Evolutionary conservation across 2,888 invertebrate genomes (phyloP).

Genomic region (Lysandra coridon): DNA sequence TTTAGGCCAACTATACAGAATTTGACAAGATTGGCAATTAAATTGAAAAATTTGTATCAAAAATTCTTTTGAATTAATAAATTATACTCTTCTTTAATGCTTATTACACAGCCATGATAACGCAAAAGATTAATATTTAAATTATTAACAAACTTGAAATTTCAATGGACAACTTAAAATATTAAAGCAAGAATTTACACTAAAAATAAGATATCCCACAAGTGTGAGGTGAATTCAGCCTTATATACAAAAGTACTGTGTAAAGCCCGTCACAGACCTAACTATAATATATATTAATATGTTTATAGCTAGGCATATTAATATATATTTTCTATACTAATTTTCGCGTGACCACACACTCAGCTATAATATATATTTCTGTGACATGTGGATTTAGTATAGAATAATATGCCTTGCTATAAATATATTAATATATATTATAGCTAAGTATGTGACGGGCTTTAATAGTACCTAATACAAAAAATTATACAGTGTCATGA

Average conservation of each 20-base stretch:
- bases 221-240: conserved; percentile 52
- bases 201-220: conserved; percentile 47
- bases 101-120: conserved; percentile 41
- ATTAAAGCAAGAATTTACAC: conserved; percentile 54
- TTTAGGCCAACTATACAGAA: neutral
- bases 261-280: neutral
- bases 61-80: neutral
- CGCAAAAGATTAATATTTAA: conserved; percentile 35
- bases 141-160: conserved; percentile 35
- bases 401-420: no score
- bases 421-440: no score
- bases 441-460: no score
- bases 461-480: conserved; percentile 42
- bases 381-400: no score
- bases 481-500: conserved; percentile 50
- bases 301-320: no score
- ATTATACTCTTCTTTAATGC: conserved; percentile 23
- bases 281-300: no score
- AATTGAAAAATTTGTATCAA: neutral
- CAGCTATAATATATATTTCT: no score
- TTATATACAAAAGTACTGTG: conserved; percentile 59
- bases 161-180: conserved; percentile 38
- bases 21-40: conserved; percentile 21
- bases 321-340: no score
- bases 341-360: no score